Percentiles rank a stretch among this genome's conserved stretches.
Evolutionary conservation across 2,113 vertebrate species (phyloP).

Genomic region (Pteronura brasiliensis): DNA sequence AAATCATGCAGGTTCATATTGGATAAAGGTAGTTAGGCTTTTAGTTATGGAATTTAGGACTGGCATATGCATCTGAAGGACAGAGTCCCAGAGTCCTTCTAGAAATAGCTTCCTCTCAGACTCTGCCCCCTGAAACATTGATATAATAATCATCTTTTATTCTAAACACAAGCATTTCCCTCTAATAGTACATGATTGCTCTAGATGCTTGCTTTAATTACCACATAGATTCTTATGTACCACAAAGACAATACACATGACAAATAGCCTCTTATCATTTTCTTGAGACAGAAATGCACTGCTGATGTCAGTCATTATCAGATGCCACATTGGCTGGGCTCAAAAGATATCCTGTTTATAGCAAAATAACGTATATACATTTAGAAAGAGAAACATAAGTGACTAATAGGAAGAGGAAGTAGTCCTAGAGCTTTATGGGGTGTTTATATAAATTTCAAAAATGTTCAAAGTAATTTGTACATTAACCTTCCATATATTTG

Average conservation of each 20-base stretch:
- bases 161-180: slow-evolving; percentile 7
- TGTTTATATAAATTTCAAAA: not conserved
- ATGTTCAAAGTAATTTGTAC: not conserved
- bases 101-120: not conserved
- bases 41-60: not conserved
- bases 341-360: slow-evolving; percentile 35
- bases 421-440: not conserved
- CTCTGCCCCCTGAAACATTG: slow-evolving; percentile 17
- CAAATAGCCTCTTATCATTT: not conserved
- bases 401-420: not conserved
- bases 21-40: not conserved
- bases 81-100: not conserved
- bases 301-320: not conserved
- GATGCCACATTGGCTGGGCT: not conserved
- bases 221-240: not conserved
- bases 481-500: not conserved
- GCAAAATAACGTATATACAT: not conserved
- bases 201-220: slow-evolving; percentile 19
- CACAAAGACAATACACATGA: not conserved
- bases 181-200: not conserved
- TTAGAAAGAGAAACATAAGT: slow-evolving; percentile 12
- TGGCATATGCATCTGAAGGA: not conserved
- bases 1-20: not conserved
- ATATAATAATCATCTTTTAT: not conserved
- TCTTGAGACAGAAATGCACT: not conserved